Evolutionary conservation across 2,888 invertebrate genomes (phyloP), one percentile per base, ranked within the genome.

Genomic region (Dolichopus griseipennis): DNA sequence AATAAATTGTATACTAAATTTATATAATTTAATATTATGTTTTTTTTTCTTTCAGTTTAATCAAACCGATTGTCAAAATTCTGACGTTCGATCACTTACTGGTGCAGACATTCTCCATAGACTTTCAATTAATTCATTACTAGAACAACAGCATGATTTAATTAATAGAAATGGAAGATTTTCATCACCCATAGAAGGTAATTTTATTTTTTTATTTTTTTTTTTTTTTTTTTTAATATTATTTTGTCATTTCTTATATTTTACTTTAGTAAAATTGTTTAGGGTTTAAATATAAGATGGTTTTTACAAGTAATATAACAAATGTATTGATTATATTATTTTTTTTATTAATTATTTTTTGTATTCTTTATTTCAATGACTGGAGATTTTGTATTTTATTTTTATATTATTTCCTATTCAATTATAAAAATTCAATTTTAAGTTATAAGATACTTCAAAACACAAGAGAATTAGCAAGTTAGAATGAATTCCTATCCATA

Each of bases 111-210:
- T 85, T 70, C 76, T 85, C 67, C 84, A 84, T 72, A 81, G 79
- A 70, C 83, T 83, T 76, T 84, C 85, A 66, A 84, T 85, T 70
- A 85, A 84, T 75, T 83, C 84, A 3, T 77, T 85, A 69, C 75
- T 84, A 73, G 82, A 83, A 68, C 80, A 79, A 67, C 78, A 77
- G 68, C 75, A 76, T 70, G 79, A 80, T 71, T 75, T 80, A 62
- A 74, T 79, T 67, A 75, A 74, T 68, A 74, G 77, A 67, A 76
- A 75, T 70, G 68, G 77, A 72, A 74, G 75, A 68, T 69, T 77
- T 64, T 74, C 75, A 67, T 77, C 79, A 61, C 75, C 78, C 52
- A 75, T 77, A 69, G 80, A 79, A 75, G 80, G 80, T 80, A 71
- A 68, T 27, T 4, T 27, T 27, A 5, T 21, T 21, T 21, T 41